Conservation (phyloP, 2,113 vertebrate species). For the Oreochromis tanganicae region DNA sequence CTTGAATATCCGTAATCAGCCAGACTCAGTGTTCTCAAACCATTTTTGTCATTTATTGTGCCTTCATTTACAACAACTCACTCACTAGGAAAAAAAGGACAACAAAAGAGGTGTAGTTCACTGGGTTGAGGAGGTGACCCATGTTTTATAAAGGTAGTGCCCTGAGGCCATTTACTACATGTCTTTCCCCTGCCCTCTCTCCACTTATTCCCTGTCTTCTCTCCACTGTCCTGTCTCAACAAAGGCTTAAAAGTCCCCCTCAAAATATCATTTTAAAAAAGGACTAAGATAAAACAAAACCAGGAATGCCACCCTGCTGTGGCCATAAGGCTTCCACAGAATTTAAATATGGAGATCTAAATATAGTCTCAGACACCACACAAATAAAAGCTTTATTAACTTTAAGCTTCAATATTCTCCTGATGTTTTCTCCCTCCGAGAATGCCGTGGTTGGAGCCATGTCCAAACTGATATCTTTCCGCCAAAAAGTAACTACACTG, state of each 20-base stretch:
- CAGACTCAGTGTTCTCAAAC: not conserved
- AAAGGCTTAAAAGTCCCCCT: not conserved
- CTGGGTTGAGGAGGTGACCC: not conserved
- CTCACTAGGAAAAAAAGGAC: not conserved
- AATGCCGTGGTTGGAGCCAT: slow-evolving; percentile 11
- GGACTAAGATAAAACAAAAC: not conserved
- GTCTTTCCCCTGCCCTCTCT: not conserved
- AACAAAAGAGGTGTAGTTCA: not conserved
- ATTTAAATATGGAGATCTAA: not conserved
- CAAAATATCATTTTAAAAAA: not conserved
- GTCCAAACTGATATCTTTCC: slow-evolving; percentile 41
- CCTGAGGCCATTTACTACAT: not conserved
- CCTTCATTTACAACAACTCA: not conserved
- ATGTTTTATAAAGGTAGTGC: not conserved
- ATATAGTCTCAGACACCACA: not conserved
- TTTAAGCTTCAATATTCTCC: not conserved
- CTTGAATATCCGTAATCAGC: not conserved
- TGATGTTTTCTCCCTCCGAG: not conserved
- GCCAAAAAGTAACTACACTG: slow-evolving; percentile 27
- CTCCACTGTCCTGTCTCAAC: not conserved
- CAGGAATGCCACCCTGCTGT: not conserved
- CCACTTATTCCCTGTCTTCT: not conserved
- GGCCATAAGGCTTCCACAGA: not conserved
- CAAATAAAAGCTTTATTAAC: not conserved
- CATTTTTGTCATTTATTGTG: not conserved